Conservation (phyloP, 2,888 invertebrate species). For the Vanessa cardui region DNA sequence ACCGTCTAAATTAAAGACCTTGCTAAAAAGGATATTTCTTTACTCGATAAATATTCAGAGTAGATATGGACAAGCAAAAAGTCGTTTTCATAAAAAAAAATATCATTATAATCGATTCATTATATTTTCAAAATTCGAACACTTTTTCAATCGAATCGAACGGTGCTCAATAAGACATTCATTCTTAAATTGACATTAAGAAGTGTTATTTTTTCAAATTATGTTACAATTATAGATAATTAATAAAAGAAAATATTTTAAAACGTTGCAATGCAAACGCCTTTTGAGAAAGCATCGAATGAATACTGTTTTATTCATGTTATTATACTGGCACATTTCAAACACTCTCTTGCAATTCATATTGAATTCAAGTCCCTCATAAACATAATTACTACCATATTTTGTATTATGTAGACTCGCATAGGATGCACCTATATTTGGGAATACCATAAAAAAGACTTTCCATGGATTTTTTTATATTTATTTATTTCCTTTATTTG, state of each 20-base stretch:
- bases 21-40: too few relatives aligned
- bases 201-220: not conserved
- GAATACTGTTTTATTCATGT: conserved; percentile 24
- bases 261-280: conserved; percentile 19
- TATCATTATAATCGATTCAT: too few relatives aligned
- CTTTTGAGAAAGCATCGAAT: conserved; percentile 9
- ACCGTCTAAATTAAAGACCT: too few relatives aligned
- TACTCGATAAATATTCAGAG: too few relatives aligned
- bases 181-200: too few relatives aligned
- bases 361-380: conserved; percentile 36
- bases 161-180: too few relatives aligned
- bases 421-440: conserved; percentile 45
- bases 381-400: conserved; percentile 41
- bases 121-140: too few relatives aligned
- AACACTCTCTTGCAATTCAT: conserved; percentile 31
- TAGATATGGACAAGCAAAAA: too few relatives aligned
- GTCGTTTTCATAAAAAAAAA: too few relatives aligned
- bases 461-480: not conserved
- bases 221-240: not conserved
- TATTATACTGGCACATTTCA: conserved; percentile 23
- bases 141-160: too few relatives aligned
- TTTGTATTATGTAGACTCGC: conserved; percentile 41
- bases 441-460: not conserved
- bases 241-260: not conserved
- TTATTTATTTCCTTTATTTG: not conserved